These are phyloP conservation scores for Acridotheres tristis DNA, from an alignment of 2,797 vertebrate genomes.

Conservation along the genomic window DNA sequence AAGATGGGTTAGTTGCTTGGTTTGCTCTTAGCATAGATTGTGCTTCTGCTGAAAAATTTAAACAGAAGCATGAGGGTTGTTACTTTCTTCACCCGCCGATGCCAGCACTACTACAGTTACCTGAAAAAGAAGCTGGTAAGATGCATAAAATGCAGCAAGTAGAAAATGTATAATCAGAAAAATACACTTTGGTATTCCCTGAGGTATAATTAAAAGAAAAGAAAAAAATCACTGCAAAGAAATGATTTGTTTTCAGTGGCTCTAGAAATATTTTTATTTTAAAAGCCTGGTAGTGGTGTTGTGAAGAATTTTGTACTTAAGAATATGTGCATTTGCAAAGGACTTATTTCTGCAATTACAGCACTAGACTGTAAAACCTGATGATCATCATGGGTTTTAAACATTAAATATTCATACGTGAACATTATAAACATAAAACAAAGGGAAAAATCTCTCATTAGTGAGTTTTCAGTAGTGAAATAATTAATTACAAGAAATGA, in stretches of 20 bases:
- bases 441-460: not conserved
- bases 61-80: constrained; percentile 74
- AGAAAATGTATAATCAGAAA: not conserved
- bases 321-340: not conserved
- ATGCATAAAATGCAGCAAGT: not conserved
- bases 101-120: constrained; percentile 85
- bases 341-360: not conserved
- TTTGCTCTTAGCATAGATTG: constrained; percentile 84
- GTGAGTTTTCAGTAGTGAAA: not conserved
- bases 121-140: constrained; percentile 91
- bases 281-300: not conserved
- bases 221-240: not conserved
- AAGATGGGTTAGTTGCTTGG: constrained; percentile 85
- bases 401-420: not conserved
- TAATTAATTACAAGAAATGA: not conserved
- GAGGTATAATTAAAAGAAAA: not conserved
- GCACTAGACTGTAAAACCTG: not conserved
- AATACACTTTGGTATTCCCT: not conserved
- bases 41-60: constrained; percentile 76
- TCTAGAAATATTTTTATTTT: not conserved
- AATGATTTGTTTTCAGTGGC: not conserved
- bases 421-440: not conserved
- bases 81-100: constrained; percentile 83
- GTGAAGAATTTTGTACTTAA: not conserved
- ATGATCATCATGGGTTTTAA: not conserved